Percentiles rank a stretch among this genome's conserved stretches.
Evolutionary conservation across 2,113 vertebrate species (phyloP).

Genomic region (Origma solitaria): DNA sequence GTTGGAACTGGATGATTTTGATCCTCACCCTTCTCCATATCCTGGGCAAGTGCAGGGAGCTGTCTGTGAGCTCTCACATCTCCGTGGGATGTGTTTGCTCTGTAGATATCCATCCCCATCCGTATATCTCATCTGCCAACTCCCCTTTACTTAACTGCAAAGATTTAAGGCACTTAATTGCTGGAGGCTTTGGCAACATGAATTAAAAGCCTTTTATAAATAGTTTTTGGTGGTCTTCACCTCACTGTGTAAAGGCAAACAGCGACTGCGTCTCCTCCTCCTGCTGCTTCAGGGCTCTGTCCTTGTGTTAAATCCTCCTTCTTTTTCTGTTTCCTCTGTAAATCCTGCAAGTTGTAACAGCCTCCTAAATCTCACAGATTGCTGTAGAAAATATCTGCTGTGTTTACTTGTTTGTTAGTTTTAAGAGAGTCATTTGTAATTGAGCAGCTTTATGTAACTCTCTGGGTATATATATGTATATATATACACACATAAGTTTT

Average conservation of each 20-base stretch:
- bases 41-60: not conserved
- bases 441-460: not conserved
- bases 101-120: not conserved
- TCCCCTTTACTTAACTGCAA: not conserved
- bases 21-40: not conserved
- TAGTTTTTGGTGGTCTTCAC: not conserved
- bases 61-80: not conserved
- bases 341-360: not conserved
- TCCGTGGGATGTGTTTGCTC: not conserved
- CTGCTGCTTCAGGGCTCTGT: not conserved
- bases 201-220: not conserved
- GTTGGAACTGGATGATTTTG: not conserved
- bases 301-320: not conserved
- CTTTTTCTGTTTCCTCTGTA: not conserved
- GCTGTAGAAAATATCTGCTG: not conserved
- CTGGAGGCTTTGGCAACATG: not conserved
- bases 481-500: not conserved
- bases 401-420: not conserved
- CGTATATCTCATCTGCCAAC: not conserved
- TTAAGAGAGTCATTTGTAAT: not conserved
- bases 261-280: not conserved
- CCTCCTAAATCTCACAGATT: not conserved
- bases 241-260: not conserved
- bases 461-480: rapidly evolving
- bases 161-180: not conserved